Base-by-base conservation (phyloP, 2,888 invertebrate species). In the Parelbella ahira region DNA sequence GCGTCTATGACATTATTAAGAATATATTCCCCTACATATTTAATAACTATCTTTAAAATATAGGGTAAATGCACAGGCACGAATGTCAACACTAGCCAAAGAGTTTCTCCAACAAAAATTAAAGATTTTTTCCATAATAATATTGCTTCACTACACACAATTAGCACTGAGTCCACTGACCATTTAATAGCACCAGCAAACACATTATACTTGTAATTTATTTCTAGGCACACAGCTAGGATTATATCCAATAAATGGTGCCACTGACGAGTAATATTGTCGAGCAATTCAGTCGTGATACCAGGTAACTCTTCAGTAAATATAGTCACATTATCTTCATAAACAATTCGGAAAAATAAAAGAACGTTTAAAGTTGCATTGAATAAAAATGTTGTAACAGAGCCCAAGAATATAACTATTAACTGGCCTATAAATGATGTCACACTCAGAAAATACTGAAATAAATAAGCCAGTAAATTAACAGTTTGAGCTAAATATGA, bases 11-110 rank as follows among this genome's bases (percentile, higher is more conserved):
- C 47, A 25, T 48, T 32, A 28, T 48, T 54, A 5, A 68, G 37
- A 18, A 71, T 23, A 15, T 56, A 25, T 30, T 68, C 63, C 11
- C 52, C 59, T 6, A 76, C 37, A 52, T 58, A 60, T 21, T 50
- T 66, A 3, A 65, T 54, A 20, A 68, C 42, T 36, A 53, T 59
- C 49, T 55, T 68, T 5, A 80, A 18, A 20, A 86, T 45, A 41
- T 65, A 68, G 33, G 84, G 83, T 23, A 87, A 60, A 36, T 86
- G 78, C 23, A 86, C 48, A 36, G 86, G 86, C 28, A 87, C 44
- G 60, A 86, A 86, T 37, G 82, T 82, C 32, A 87, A 36, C 36
- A 82, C 53, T 23, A 86, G 57, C 86, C 86, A 87, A 43, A 73
- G 43, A 11, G 79, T 68, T 50, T 82, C 73, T 13, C 86, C 86